phyloP scores from a whole-genome alignment of 2,113 vertebrate species.

The Carassius carassius region DNA sequence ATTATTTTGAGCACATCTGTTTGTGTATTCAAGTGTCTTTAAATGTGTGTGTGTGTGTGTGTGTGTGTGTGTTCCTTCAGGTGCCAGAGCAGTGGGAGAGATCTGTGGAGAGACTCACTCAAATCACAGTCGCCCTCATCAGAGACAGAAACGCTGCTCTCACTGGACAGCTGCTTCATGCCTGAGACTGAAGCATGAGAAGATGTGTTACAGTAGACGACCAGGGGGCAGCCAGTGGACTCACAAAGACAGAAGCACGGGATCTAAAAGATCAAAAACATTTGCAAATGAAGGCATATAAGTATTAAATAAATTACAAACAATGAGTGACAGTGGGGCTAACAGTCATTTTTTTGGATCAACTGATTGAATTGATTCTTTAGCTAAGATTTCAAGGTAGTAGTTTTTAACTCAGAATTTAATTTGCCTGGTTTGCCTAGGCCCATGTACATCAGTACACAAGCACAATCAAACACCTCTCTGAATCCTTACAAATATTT shows the following conservation, averaged over 20 bases:
- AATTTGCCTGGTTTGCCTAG: background rate
- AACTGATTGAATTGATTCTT: background rate
- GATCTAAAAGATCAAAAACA: background rate
- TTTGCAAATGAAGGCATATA: background rate
- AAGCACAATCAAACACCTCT: background rate
- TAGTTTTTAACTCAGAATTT: background rate
- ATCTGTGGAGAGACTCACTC: slow-evolving; percentile 61
- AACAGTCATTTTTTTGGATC: background rate
- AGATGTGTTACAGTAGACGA: background rate
- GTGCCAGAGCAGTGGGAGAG: slow-evolving; percentile 64
- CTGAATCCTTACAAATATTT: background rate
- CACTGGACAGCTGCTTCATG: slow-evolving; percentile 74
- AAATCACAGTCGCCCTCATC: slow-evolving; percentile 68
- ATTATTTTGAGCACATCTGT: slow-evolving; percentile 13
- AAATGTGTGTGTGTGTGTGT: background rate
- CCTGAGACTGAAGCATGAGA: slow-evolving; percentile 58
- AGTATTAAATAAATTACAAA: background rate
- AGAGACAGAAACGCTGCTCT: slow-evolving; percentile 69
- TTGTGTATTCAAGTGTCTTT: slow-evolving; percentile 22
- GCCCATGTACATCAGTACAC: background rate
- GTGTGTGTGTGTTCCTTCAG: slow-evolving; percentile 54
- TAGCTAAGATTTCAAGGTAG: background rate
- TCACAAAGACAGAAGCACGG: background rate
- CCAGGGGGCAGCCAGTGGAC: background rate
- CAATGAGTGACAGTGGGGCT: background rate